phyloP scores from a whole-genome alignment of 2,888 invertebrate species.

The Tenodera sinensis region DNA sequence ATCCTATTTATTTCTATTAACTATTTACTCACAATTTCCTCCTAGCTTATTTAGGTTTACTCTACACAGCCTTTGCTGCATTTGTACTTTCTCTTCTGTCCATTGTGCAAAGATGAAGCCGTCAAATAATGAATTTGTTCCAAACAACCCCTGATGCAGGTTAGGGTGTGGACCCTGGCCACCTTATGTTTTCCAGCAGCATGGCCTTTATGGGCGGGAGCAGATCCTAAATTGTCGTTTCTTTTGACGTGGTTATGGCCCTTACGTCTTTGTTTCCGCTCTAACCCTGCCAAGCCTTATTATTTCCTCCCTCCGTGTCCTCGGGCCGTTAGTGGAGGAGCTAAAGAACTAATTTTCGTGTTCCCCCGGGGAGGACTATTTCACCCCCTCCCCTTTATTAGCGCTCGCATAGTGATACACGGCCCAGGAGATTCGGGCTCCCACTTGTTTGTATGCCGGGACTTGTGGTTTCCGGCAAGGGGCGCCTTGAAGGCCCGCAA shows the following conservation, averaged over 20 bases:
- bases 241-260: slow-evolving; percentile 7
- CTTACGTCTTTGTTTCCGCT: slow-evolving; percentile 8
- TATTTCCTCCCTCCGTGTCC: slow-evolving; percentile 25
- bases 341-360: slow-evolving; percentile 27
- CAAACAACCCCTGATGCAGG: not conserved
- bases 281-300: slow-evolving; percentile 19
- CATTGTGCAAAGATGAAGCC: not conserved
- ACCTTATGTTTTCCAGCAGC: not conserved
- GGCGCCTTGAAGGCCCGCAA: not conserved
- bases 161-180: not conserved
- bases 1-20: too few relatives aligned
- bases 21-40: too few relatives aligned
- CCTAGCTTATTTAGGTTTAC: too few relatives aligned
- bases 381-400: slow-evolving; percentile 20
- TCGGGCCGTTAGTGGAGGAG: slow-evolving; percentile 12
- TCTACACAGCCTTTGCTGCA: not conserved
- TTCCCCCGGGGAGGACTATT: slow-evolving; percentile 19
- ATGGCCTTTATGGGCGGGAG: not conserved
- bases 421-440: not conserved
- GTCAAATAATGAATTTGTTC: not conserved
- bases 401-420: not conserved
- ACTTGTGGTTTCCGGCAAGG: not conserved
- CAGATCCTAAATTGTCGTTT: slow-evolving; percentile 18
- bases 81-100: not conserved
- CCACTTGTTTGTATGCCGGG: slow-evolving; percentile 8